phyloP scores from a whole-genome alignment of 2,888 invertebrate species.

The Ramazzottius varieornatus region DNA sequence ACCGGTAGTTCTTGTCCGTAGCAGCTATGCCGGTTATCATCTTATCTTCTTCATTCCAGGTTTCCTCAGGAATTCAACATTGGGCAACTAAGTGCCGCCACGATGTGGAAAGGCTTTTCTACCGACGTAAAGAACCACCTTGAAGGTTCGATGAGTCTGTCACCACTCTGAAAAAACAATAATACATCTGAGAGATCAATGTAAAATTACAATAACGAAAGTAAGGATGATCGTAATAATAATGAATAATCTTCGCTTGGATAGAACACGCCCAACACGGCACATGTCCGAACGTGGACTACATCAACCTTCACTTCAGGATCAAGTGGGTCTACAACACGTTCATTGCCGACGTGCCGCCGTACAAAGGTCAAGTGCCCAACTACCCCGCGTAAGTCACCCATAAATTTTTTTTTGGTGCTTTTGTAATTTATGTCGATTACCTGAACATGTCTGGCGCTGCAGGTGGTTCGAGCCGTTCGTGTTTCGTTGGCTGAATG shows the following conservation, averaged over 20 bases:
- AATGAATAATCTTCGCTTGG: background rate
- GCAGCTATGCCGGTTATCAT: background rate
- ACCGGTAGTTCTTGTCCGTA: background rate
- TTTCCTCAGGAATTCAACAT: constrained; percentile 97
- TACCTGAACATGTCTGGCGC: constrained; percentile 1
- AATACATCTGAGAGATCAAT: background rate
- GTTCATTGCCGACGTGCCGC: constrained; percentile 88
- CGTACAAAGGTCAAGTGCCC: constrained; percentile 64
- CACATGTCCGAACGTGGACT: constrained; percentile 84
- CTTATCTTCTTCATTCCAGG: constrained; percentile 13
- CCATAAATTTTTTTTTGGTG: constrained; percentile 7
- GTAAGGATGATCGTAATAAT: background rate
- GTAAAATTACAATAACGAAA: background rate
- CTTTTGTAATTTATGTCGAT: background rate
- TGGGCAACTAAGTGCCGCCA: constrained; percentile 82
- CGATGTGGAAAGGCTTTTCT: constrained; percentile 90
- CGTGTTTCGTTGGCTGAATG: constrained; percentile 99
- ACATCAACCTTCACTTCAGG: constrained; percentile 99
- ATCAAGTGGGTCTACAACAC: constrained; percentile 95
- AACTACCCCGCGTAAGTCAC: constrained; percentile 61
- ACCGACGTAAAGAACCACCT: constrained; percentile 73
- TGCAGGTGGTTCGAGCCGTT: constrained; percentile 93
- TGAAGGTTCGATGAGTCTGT: constrained; percentile 30
- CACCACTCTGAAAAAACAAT: background rate
- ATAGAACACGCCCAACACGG: constrained; percentile 77